Base-by-base conservation (phyloP, 2,797 vertebrate genomes). In the Pangasius larnaudii region DNA sequence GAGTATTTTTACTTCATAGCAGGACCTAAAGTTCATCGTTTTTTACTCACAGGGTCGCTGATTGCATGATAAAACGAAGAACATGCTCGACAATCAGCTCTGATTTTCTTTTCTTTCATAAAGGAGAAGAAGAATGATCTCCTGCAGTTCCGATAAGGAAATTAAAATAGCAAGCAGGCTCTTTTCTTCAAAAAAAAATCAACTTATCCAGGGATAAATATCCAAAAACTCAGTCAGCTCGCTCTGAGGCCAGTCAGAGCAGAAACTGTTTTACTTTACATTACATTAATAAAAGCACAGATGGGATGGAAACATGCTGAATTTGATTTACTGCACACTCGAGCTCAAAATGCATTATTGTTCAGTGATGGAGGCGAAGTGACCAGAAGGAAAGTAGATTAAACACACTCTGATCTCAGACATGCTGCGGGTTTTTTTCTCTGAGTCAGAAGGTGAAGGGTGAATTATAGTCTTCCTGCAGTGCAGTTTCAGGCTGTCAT, bases 381-480 rank as follows among this genome's bases (percentile, higher is more conserved):
- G 81, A 65, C 27, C 42, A 67, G 61, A 67, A 33, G 49, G 36
- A 39, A 46, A 78, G 53, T 10, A 46, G 82, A 78, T 56, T 10
- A 30, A 56, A 77, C 9, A 22, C 14, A 1, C 3, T 22, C 80
- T 74, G 71, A 88, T 84, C 46, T 58, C 14, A 19, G 81, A 63
- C 39, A 33, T 16, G n/a, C 18, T 56, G 27, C 0, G 8, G 22
- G 22, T 65, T 24, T 24, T 39, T 11, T 39, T 27, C 30, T 82
- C 33, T 36, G 27, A 19, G 46, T 58, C 46, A 78, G 63, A 82
- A 30, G 24, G 46, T 58, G 36, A 71, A 78, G 39, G 39, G 51
- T 69, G 74, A 79, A 88, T 85, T 67, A 69, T 36, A 58, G 51
- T 36, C 74, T 61, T 88, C 61, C 63, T 24, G 63, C 33, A 56